phyloP scores from a whole-genome alignment of 1,140 invertebrate genomes.

The Saccostrea cuccullata region DNA sequence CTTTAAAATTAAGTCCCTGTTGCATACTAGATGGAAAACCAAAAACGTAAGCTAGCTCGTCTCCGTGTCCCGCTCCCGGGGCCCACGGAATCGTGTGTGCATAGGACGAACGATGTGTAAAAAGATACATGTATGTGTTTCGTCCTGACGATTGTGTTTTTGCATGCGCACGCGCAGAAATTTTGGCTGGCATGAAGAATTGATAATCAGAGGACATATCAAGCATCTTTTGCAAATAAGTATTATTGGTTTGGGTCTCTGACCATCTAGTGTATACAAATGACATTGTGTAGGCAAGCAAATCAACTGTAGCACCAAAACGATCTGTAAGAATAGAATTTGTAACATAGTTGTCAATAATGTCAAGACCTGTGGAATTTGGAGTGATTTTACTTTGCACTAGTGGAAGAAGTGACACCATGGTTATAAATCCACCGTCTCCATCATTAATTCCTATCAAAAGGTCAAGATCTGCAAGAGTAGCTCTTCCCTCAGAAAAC shows the following conservation, averaged over 20 bases:
- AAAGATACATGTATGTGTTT: conserved; percentile 54
- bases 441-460: conserved; percentile 44
- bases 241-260: background rate
- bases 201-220: conserved; percentile 49
- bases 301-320: conserved; percentile 8
- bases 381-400: conserved; percentile 27
- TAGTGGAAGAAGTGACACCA: conserved; percentile 34
- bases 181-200: conserved; percentile 46
- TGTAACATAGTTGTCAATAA: conserved; percentile 27
- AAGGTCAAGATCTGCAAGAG: conserved; percentile 49
- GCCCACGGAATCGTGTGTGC: background rate
- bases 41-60: conserved; percentile 60
- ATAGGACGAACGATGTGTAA: conserved; percentile 53
- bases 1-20: background rate
- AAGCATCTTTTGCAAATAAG: conserved; percentile 46
- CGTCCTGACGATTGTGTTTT: background rate
- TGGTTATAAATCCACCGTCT: conserved; percentile 48
- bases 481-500: conserved; percentile 1
- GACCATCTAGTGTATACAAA: conserved; percentile 52
- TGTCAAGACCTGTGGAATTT: background rate
- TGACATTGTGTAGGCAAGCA: conserved; percentile 31
- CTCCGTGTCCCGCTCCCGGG: conserved; percentile 47
- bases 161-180: conserved; percentile 42
- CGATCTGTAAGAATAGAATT: conserved; percentile 40
- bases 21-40: conserved; percentile 50